Base-by-base conservation (phyloP, 2,797 vertebrate genomes). In the Xiphorhynchus erythropygius region DNA sequence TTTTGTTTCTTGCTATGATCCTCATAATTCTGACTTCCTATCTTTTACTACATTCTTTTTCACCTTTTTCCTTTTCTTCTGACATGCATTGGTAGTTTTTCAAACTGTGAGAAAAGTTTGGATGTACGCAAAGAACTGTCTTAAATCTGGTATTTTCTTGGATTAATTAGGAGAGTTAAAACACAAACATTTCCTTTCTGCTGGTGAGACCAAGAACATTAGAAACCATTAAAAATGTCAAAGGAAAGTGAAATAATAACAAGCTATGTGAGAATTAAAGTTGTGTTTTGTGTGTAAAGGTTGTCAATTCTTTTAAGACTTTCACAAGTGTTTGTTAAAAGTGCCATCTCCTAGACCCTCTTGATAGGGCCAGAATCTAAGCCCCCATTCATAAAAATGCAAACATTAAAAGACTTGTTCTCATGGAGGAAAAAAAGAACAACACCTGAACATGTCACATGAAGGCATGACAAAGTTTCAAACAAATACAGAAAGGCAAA, bases 161-260 rank as follows among this genome's bases (percentile, higher is more conserved):
- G 7, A 17, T 87, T 84, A 39, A 12, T 17, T 59, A 9, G 3
- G 2, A 9, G 2, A 8, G 0, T 30, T 53, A 62, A 53, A 64
- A 28, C 5, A 24, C 0, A 2, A 33, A 39, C 3, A 17, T 19
- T 70, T 6, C 0, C 6, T 67, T 89, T 71, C 19, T 60, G 3
- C 8, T 42, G 3, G 16, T 67, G 64, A 83, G 5, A 77, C 5
- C 25, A 32, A 41, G 24, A 68, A 87, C 2, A 35, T 59, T n/a
- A 57, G 11, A 71, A 8, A 11, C 2, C 4, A 56, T 27, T 71
- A 46, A 49, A 68, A 77, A 64, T 41, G 0, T 35, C 11, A 53
- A n/a, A 70, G 32, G 19, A 77, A 62, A 70, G 11, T 62, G 25
- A 91, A 85, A 63, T 11, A 87, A 16, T 30, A 47, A 55, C 5